Base-by-base conservation (phyloP, 2,888 invertebrate species). In the Tricholauxania praeusta region DNA sequence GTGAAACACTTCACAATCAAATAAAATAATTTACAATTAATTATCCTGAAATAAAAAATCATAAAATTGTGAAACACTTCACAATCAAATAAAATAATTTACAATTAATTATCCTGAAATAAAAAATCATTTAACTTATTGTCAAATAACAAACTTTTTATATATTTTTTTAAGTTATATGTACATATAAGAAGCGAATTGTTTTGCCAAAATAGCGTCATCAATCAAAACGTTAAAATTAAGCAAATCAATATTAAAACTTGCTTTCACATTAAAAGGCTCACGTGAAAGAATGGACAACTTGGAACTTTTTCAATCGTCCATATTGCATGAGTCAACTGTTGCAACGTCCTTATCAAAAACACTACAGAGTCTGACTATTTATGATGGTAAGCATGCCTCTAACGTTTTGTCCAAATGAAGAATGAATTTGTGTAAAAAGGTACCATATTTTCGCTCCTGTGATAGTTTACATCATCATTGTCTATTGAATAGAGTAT, bases 281-380 rank as follows among this genome's bases (percentile, higher is more conserved):
- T 47, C 28, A 5, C 53, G 51, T 14, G 10, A 22, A 3, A 22
- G 15, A 53, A 72, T 68, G 68, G 72, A 69, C 49, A 55, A 62
- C 55, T 28, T 72, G 17, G 64, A 67, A n/a, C 55, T 72, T n/a
- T 68, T 72, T 15, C 53, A 63, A 64, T 48, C 55, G 17, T 53
- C 62, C 17, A 68, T 63, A 5, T 14, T 63, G 17, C 19, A 70
- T 12, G 63, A 67, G 14, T 3, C 60, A 5, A 4, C 17, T 1
- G 22, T 19, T 17, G 39, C 28, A 49, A 39, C 39, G 17, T 15
- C 17, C 6, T 2, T 57, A n/a, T 48, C 53, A 39, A 53, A 49
- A 69, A 28, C 28, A 64, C 47, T 52, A 66, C 60, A 28, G 28
- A 28, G 4, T 28, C 3, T 39, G 39, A 10, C 39, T 39, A 39